Evolutionary conservation across 35 echinoderm and acorn worm genomes (phyloP), one percentile per base, ranked within the genome.

Genomic region (Chiridota heheva): DNA sequence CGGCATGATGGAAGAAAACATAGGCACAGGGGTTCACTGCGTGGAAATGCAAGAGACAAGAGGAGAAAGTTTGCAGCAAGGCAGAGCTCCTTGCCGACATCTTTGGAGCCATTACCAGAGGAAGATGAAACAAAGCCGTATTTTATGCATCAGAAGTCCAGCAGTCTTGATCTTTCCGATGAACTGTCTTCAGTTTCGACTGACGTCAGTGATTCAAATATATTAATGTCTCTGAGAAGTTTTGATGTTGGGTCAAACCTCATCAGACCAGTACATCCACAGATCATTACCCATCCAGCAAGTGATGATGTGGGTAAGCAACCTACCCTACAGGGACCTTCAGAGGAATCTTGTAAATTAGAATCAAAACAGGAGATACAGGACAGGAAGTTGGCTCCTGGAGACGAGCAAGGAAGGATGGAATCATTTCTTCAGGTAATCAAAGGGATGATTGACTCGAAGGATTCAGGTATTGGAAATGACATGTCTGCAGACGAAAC

Each of bases 391-490:
- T n/a, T n/a, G n/a, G n/a, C n/a, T n/a, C n/a, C n/a, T n/a, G n/a
- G n/a, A n/a, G n/a, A n/a, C n/a, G n/a, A n/a, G n/a, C n/a, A n/a
- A n/a, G n/a, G n/a, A n/a, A n/a, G n/a, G n/a, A n/a, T n/a, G n/a
- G n/a, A n/a, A n/a, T n/a, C n/a, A n/a, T n/a, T n/a, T 61, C 72
- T 96, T n/a, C 77, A 55, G 26, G 92, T 81, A 6, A 74, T 96
- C 10, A 90, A 96, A 82, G 53, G 63, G 20, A 86, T 96, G 16
- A 90, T 90, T n/a, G 92, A 96, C 34, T 96, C 92, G 4, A 96
- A 96, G 60, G 92, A 96, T 61, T 96, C 92, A 15, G 92, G 92
- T 25, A 81, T 96, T 86, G 92, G 81, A 46, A 96, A 89, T 76
- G 92, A 81, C 17, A 73, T 86, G 15, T 93, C 90, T 17, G 78